Evolutionary conservation across 2,797 vertebrate genomes (phyloP).

Genomic region (Dallia pectoralis): DNA sequence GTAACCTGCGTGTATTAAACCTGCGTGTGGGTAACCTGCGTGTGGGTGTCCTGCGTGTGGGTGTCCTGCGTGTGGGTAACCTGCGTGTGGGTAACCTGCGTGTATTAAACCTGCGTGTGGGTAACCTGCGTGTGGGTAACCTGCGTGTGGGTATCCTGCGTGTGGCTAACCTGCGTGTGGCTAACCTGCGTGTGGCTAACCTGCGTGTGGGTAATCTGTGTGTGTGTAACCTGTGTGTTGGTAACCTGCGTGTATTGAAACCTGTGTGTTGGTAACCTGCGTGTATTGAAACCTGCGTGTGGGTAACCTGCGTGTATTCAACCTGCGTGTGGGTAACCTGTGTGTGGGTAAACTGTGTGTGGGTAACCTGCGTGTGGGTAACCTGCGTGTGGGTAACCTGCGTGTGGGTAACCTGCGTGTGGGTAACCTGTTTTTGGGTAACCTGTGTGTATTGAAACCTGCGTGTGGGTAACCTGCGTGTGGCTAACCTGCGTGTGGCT

Average conservation of each 20-base stretch:
- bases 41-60: constrained; percentile 59
- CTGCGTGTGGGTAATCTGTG: constrained; percentile 58
- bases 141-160: constrained; percentile 52
- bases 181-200: constrained; percentile 54
- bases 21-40: constrained; percentile 53
- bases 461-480: constrained; percentile 53
- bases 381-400: constrained; percentile 58
- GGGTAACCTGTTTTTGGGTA: too few species aligned
- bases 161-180: constrained; percentile 56
- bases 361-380: constrained; percentile 52
- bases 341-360: constrained; percentile 62
- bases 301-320: constrained; percentile 57
- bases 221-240: constrained; percentile 56
- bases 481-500: too few species aligned
- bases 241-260: too few species aligned
- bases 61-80: constrained; percentile 53
- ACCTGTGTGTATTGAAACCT: too few species aligned
- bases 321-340: constrained; percentile 48
- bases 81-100: constrained; percentile 58
- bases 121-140: constrained; percentile 52
- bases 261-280: constrained; percentile 47
- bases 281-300: constrained; percentile 62
- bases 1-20: constrained; percentile 57
- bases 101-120: constrained; percentile 54
- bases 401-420: constrained; percentile 54